Percentiles rank a stretch among this genome's conserved stretches.
phyloP scores from a whole-genome alignment of 2,113 vertebrate species.

The Lagopus muta region DNA sequence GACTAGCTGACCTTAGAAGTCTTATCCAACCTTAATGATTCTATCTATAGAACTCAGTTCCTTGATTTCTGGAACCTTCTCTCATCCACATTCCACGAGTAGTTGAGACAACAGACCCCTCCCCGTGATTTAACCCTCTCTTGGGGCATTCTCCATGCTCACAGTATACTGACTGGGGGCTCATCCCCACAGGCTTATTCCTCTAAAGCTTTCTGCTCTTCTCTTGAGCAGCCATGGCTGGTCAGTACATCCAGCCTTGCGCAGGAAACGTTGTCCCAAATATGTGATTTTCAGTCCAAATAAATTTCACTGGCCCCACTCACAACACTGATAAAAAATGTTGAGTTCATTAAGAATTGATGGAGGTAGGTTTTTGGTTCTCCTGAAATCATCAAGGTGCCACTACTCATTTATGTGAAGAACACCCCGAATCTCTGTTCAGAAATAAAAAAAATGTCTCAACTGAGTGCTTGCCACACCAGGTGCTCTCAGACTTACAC shows the following conservation, averaged over 20 bases:
- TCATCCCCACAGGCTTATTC: not conserved
- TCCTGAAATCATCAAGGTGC: not conserved
- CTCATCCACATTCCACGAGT: not conserved
- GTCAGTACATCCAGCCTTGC: not conserved
- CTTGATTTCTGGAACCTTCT: not conserved
- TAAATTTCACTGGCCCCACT: not conserved
- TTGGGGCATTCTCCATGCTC: not conserved
- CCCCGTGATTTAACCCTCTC: not conserved
- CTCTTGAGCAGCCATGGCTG: not conserved
- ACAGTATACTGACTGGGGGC: not conserved
- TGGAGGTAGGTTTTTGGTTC: not conserved
- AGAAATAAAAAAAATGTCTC: not conserved
- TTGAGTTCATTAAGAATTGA: not conserved
- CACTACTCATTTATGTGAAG: not conserved
- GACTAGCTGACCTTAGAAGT: too few relatives aligned
- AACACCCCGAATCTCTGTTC: rapidly evolving
- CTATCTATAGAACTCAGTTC: not conserved
- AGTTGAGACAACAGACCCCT: not conserved
- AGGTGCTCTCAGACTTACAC: not conserved
- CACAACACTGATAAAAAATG: not conserved
- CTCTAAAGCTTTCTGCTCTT: not conserved
- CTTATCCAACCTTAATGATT: too few relatives aligned
- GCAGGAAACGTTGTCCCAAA: not conserved
- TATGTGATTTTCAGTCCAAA: not conserved
- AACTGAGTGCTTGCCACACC: not conserved